phyloP scores from a whole-genome alignment of 35 echinoderm and acorn worm species.

The Heliocidaris erythrogramma region DNA sequence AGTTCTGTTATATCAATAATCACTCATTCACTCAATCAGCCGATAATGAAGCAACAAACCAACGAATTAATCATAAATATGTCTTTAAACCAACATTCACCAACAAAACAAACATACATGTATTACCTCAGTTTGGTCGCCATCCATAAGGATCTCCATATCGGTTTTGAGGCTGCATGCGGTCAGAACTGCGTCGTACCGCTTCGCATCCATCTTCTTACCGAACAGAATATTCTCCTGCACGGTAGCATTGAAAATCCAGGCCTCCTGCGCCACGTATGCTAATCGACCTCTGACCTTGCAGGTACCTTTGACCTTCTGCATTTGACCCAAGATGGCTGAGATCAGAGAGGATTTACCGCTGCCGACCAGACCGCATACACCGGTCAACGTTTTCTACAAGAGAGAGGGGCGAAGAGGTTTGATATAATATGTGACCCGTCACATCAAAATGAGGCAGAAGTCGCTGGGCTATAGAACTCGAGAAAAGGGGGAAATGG shows the following conservation, averaged over 20 bases:
- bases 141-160: constrained; percentile 76
- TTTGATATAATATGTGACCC: no score
- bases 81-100: background rate
- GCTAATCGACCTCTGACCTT: constrained; percentile 78
- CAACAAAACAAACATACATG: background rate
- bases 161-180: constrained; percentile 75
- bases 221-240: constrained; percentile 90
- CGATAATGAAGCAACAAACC: background rate
- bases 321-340: constrained; percentile 88
- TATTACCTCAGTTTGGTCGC: constrained; percentile 86
- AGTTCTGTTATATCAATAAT: background rate
- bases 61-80: no score
- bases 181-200: constrained; percentile 64
- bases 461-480: no score
- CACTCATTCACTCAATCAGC: background rate
- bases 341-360: constrained; percentile 89
- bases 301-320: constrained; percentile 59
- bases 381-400: constrained; percentile 77
- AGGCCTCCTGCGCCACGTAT: constrained; percentile 86
- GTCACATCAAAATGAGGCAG: no score
- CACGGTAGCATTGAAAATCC: constrained; percentile 82
- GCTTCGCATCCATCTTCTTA: constrained; percentile 63
- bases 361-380: constrained; percentile 85
- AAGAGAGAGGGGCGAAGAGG: background rate
- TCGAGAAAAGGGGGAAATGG: no score